Conservation (phyloP, 2,797 vertebrate genomes). For the Poecilia picta region DNA sequence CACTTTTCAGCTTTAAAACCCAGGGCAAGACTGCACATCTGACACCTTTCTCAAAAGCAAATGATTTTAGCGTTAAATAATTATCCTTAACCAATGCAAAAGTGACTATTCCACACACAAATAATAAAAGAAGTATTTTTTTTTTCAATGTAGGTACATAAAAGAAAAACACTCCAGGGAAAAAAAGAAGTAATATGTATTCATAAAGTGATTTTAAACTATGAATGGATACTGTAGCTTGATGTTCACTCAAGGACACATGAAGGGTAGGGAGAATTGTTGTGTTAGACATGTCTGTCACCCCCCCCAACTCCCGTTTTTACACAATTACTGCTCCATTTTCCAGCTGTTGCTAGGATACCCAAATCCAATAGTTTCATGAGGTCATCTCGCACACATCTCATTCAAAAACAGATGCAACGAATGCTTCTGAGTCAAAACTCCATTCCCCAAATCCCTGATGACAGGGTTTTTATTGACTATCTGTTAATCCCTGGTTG, state of each 20-base stretch:
- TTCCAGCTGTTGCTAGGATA: constrained; percentile 64
- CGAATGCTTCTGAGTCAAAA: constrained; percentile 55
- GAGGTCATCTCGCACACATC: constrained; percentile 56
- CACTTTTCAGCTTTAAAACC: constrained; percentile 42
- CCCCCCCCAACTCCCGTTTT: neutral
- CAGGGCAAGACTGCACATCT: constrained; percentile 34
- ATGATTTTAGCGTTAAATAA: constrained; percentile 41
- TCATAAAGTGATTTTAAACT: constrained; percentile 26
- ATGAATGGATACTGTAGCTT: constrained; percentile 19
- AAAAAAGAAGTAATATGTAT: constrained; percentile 8
- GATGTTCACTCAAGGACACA: constrained; percentile 48
- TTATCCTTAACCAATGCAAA: constrained; percentile 10
- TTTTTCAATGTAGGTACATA: neutral
- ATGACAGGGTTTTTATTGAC: constrained; percentile 56
- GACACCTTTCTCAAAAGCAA: constrained; percentile 38
- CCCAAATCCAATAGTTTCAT: constrained; percentile 58
- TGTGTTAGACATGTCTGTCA: constrained; percentile 56
- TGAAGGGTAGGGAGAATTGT: constrained; percentile 45
- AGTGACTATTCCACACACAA: neutral
- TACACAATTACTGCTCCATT: too few relatives aligned
- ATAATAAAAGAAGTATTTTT: too few relatives aligned
- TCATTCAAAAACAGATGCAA: constrained; percentile 66
- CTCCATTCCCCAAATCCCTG: constrained; percentile 64
- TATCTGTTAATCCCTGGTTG: constrained; percentile 59
- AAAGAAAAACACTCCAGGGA: constrained; percentile 6